These are phyloP conservation scores for Tor tambroides DNA, from an alignment of 2,113 vertebrate species.

Conservation along the genomic window DNA sequence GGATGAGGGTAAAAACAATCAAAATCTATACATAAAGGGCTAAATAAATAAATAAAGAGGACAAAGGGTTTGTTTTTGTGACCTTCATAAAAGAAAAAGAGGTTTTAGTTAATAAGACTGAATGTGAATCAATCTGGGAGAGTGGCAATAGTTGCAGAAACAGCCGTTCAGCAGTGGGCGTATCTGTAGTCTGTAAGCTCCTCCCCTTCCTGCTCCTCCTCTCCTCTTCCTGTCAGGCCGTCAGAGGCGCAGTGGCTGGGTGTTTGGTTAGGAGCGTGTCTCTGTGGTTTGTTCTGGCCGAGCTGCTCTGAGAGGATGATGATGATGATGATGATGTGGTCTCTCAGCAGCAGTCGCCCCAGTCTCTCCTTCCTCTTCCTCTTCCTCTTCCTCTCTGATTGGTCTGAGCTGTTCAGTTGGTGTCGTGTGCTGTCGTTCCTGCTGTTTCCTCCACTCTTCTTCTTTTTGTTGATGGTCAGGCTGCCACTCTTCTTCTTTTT, in stretches of 20 bases:
- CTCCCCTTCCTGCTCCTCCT: neutral
- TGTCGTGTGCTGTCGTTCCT: conserved; percentile 70
- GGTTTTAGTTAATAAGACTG: neutral
- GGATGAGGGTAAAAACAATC: neutral
- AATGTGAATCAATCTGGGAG: neutral
- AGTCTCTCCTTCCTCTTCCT: conserved; percentile 40
- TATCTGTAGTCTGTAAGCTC: neutral
- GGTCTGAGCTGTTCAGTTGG: conserved; percentile 63
- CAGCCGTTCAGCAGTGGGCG: neutral
- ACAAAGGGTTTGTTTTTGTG: neutral
- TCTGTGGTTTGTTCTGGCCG: conserved; percentile 24
- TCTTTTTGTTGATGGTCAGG: conserved; percentile 50
- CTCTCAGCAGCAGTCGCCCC: neutral
- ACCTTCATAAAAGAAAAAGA: neutral
- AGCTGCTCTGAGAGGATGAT: conserved; percentile 29
- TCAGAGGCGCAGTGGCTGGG: conserved; percentile 27
- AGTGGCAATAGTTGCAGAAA: neutral
- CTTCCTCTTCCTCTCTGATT: conserved; percentile 55
- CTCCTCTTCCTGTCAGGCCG: neutral
- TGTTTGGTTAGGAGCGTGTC: conserved; percentile 36
- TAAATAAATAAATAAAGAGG: too few relatives aligned
- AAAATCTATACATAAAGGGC: neutral
- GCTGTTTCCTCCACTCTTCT: conserved; percentile 50
- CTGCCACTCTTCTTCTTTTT: conserved; percentile 61
- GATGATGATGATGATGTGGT: conserved; percentile 32